phyloP scores from a whole-genome alignment of 2,888 invertebrate species.

The Ophion slaviceki region DNA sequence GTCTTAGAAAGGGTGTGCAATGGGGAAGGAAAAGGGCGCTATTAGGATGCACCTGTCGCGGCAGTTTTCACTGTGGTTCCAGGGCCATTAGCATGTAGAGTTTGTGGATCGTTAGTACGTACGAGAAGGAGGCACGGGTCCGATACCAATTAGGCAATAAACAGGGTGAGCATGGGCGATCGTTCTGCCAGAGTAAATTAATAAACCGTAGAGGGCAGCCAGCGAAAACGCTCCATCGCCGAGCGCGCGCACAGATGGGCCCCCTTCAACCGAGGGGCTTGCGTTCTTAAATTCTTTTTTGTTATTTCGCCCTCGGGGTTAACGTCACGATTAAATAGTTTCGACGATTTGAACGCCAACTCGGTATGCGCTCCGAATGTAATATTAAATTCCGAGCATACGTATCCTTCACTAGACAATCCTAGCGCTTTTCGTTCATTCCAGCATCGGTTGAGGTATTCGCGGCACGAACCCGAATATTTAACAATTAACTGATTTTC shows the following conservation, averaged over 20 bases:
- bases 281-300: conserved; percentile 79
- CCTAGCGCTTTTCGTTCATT: conserved; percentile 13
- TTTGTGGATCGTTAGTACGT: conserved; percentile 52
- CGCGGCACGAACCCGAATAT: too few relatives aligned
- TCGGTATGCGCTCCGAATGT: conserved; percentile 56
- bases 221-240: conserved; percentile 72
- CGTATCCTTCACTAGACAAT: neutral
- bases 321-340: conserved; percentile 75
- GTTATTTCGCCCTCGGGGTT: conserved; percentile 73
- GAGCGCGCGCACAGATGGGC: conserved; percentile 54
- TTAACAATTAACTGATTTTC: too few relatives aligned
- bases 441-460: neutral
- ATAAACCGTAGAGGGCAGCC: conserved; percentile 75
- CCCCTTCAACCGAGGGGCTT: conserved; percentile 49
- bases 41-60: conserved; percentile 64
- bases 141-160: conserved; percentile 80
- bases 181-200: conserved; percentile 81
- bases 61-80: conserved; percentile 11
- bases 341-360: conserved; percentile 66
- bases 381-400: conserved; percentile 52
- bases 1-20: neutral
- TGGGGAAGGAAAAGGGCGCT: neutral
- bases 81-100: conserved; percentile 36
- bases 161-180: conserved; percentile 70
- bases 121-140: conserved; percentile 45